Conservation (phyloP, 2,113 vertebrate genomes). For the Dicaeum eximium region DNA sequence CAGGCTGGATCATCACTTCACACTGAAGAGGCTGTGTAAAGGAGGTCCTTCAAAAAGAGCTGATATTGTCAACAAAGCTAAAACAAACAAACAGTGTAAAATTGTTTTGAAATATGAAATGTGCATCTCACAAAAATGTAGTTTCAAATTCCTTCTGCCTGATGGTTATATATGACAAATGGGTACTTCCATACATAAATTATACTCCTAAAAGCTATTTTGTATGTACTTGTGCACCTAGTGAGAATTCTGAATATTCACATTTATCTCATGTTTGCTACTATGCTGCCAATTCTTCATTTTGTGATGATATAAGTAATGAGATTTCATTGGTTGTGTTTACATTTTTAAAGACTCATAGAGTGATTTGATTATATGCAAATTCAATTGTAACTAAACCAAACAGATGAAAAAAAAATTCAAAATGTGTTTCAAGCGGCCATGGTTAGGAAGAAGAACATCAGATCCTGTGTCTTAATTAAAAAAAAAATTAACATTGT, state of each 20-base stretch:
- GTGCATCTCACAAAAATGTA: background rate
- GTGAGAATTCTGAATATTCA: background rate
- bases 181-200: background rate
- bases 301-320: background rate
- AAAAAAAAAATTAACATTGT: background rate
- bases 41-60: background rate
- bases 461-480: background rate
- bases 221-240: background rate
- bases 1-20: background rate
- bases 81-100: background rate
- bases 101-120: background rate
- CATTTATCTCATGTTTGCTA: background rate
- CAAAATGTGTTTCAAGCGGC: background rate
- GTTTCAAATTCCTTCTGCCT: background rate
- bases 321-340: background rate
- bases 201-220: background rate
- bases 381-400: background rate
- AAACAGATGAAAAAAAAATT: background rate
- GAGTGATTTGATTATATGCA: background rate
- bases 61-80: background rate
- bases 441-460: background rate
- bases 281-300: background rate
- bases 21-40: background rate
- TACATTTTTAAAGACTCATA: slow-evolving; percentile 9
- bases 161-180: background rate